Conservation (phyloP, 1,140 invertebrate species). For the Heliconius nattereri region DNA sequence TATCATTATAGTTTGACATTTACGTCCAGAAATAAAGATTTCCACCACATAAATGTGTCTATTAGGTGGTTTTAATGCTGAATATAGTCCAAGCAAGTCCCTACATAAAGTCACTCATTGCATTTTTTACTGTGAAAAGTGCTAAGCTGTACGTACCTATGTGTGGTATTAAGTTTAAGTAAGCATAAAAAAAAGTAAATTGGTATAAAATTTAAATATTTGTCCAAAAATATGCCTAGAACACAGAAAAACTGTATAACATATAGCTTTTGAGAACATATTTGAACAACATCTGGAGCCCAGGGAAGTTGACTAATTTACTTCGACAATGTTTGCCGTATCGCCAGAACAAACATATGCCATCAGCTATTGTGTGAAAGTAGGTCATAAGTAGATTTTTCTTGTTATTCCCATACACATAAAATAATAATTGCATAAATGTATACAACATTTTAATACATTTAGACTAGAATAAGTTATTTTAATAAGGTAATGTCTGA, state of each 20-base stretch:
- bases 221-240: background rate
- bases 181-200: too few relatives aligned
- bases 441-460: background rate
- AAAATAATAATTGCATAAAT: background rate
- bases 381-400: background rate
- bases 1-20: too few relatives aligned
- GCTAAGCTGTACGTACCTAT: too few relatives aligned
- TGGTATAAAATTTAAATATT: too few relatives aligned
- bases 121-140: too few relatives aligned
- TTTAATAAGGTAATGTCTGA: too few relatives aligned
- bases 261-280: background rate
- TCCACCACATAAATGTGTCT: too few relatives aligned
- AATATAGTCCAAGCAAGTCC: too few relatives aligned
- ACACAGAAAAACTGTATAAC: background rate
- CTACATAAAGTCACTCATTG: too few relatives aligned
- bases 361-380: conserved; percentile 10
- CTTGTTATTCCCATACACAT: background rate
- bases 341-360: conserved; percentile 1
- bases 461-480: background rate
- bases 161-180: too few relatives aligned
- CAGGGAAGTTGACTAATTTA: conserved; percentile 3
- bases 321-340: conserved; percentile 17
- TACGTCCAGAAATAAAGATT: too few relatives aligned
- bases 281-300: background rate
- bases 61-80: too few relatives aligned